Evolutionary conservation across 1,140 invertebrate genomes (phyloP), one percentile per base, ranked within the genome.

Genomic region (Ceratosolen fusciceps): DNA sequence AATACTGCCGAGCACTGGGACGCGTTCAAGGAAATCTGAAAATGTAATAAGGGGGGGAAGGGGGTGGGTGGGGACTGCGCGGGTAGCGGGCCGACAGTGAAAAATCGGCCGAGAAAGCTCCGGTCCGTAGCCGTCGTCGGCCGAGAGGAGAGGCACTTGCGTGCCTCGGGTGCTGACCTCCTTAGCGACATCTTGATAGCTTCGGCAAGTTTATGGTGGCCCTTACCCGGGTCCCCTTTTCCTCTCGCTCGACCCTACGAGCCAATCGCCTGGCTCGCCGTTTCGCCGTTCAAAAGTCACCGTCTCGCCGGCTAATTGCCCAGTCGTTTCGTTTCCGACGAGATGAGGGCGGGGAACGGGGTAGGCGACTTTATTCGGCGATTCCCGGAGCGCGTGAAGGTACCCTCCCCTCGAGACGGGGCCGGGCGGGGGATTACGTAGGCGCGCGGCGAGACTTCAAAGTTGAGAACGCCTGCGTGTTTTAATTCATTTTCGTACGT

Each of bases 181-280:
- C 81, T 85, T 84, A 83, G 83, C 81, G 77, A 84, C 82, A 83
- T 82, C 81, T 82, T 83, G 83, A 82, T 83, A 83, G 82, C 82
- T 83, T n/a, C 73, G 81, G 77, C 29, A 71, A 76, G 81, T 79
- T 82, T 81, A 83, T 81, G 82, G 72, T 49, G 54, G 47, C 43
- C 12, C 21, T 16, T 29, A 21, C 37, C 26, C 16, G 19, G 1
- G 31, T 14, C 21, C 60, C 4, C 31, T 8, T 3, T 10, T 58
- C 19, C 56, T 26, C 26, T 5, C 7, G 8, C 9, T 26, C 12
- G 31, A 9, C 58, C 26, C 12, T 43, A 5, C 12, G 12, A 26
- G 26, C 12, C 3, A 60, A 60, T 60, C 10, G 29, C 8, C 5
- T 3, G 2, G 2, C 7, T n/a, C 16, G 34, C 37, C 37, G 54